Conservation (phyloP, 2,888 invertebrate species). For the Luperina testacea region DNA sequence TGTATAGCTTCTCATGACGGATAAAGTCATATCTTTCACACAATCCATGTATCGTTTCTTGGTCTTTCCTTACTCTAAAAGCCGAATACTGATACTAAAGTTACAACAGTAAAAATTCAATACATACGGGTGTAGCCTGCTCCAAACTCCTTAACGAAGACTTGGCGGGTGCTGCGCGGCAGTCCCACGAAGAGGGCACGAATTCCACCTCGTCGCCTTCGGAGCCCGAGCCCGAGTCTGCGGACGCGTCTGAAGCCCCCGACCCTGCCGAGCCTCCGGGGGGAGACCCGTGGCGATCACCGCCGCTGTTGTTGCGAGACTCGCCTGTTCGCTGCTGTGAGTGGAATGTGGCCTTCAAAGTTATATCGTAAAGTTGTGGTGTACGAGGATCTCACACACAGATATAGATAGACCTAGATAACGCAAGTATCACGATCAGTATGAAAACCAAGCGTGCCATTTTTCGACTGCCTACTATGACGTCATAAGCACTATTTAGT, state of each 20-base stretch:
- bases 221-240: slow-evolving; percentile 81
- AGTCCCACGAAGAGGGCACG: slow-evolving; percentile 95
- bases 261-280: slow-evolving; percentile 62
- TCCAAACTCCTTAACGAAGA: slow-evolving; percentile 91
- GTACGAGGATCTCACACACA: too few relatives aligned
- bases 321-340: slow-evolving; percentile 74
- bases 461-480: too few relatives aligned
- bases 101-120: not conserved
- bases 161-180: slow-evolving; percentile 93
- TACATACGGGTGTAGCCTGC: slow-evolving; percentile 77
- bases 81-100: not conserved
- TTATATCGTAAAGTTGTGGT: not conserved
- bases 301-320: slow-evolving; percentile 70
- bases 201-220: slow-evolving; percentile 93
- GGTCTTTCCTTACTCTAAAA: not conserved
- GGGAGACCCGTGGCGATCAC: slow-evolving; percentile 55
- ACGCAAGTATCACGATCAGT: too few relatives aligned
- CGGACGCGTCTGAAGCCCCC: slow-evolving; percentile 74
- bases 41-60: not conserved
- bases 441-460: too few relatives aligned
- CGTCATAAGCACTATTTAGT: too few relatives aligned
- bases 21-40: not conserved
- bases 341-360: slow-evolving; percentile 10
- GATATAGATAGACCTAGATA: too few relatives aligned
- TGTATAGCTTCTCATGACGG: too few relatives aligned